phyloP scores from a whole-genome alignment of 2,888 invertebrate genomes.

The Ecliptopera silaceata region DNA sequence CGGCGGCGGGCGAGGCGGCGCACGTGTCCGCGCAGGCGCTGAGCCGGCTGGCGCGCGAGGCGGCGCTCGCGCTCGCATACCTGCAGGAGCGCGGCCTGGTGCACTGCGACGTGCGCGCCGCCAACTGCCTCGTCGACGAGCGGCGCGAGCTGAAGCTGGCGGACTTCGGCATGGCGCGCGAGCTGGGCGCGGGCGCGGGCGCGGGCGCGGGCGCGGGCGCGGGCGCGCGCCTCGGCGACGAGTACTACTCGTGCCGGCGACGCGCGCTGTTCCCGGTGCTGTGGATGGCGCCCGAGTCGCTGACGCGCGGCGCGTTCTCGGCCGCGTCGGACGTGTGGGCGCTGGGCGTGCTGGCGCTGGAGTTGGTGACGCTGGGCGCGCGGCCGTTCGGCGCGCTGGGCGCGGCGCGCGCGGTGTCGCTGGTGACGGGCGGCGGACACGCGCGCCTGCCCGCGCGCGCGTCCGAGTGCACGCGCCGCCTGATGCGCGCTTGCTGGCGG shows the following conservation, averaged over 20 bases:
- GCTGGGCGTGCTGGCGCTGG: constrained; percentile 91
- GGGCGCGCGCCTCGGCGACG: constrained; percentile 86
- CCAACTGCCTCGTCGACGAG: constrained; percentile 90
- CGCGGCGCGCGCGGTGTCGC: constrained; percentile 85
- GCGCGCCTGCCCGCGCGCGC: constrained; percentile 84
- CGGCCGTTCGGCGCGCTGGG: constrained; percentile 92
- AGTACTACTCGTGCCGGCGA: constrained; percentile 92
- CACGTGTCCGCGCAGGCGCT: constrained; percentile 54
- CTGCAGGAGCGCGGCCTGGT: constrained; percentile 90
- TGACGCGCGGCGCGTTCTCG: constrained; percentile 90
- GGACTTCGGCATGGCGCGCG: constrained; percentile 96
- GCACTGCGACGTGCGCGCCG: constrained; percentile 92
- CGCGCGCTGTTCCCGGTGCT: constrained; percentile 92
- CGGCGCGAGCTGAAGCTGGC: constrained; percentile 88
- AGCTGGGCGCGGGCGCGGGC: constrained; percentile 13
- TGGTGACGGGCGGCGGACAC: constrained; percentile 85
- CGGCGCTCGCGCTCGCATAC: constrained; percentile 75
- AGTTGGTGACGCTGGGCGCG: constrained; percentile 93
- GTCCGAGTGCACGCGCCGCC: constrained; percentile 65
- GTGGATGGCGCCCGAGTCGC: constrained; percentile 96
- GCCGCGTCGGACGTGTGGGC: constrained; percentile 94
- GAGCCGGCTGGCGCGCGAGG: constrained; percentile 55
- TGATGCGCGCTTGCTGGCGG: constrained; percentile 91
- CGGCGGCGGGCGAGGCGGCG: constrained; percentile 80
- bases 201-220: constrained; percentile 85